Evolutionary conservation across 1,140 invertebrate genomes (phyloP), one percentile per base, ranked within the genome.

Genomic region (Trialeurodes vaporariorum): DNA sequence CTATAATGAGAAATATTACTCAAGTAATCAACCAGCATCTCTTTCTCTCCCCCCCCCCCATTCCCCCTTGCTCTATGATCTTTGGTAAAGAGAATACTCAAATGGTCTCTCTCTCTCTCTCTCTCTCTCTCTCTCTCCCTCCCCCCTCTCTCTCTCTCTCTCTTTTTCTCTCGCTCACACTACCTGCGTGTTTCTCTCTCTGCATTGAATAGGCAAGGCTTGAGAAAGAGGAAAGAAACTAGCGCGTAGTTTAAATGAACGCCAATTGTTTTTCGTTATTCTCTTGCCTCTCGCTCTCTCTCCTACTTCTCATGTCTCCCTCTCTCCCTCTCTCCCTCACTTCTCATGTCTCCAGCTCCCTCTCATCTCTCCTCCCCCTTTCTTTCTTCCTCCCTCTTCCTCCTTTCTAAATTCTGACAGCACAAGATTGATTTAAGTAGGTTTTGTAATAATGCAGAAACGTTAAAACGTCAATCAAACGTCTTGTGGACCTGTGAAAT

Each of bases 1-100:
- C 34, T 49, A 49, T 49, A 49, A 49, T 49, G 34, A 49, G 34
- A 49, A 49, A 49, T 49, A 49, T 49, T 49, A 49, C 34, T 49
- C 34, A 49, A 49, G 34, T 49, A 49, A n/a, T n/a, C n/a, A n/a
- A n/a, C 17, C 34, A 49, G 34, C 34, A 49, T 49, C 34, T 17
- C 5, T 49, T 17, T 49, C 34, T 49, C 17, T 49, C 17, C 34
- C 5, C 34, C 34, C 34, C 17, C n/a, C n/a, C n/a, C n/a, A n/a
- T n/a, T n/a, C n/a, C n/a, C n/a, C n/a, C n/a, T n/a, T n/a, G n/a
- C n/a, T n/a, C n/a, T n/a, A n/a, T n/a, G n/a, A n/a, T n/a, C n/a
- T n/a, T n/a, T n/a, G n/a, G 34, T 49, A 17, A 17, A 49, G 34
- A 49, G n/a, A n/a, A 17, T 49, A 17, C 5, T 5, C 34, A 5